A percentile compares a stretch with the other conserved stretches of the same genome.
Conservation (phyloP, 2,888 invertebrate genomes). For the Nomada goodeniana region DNA sequence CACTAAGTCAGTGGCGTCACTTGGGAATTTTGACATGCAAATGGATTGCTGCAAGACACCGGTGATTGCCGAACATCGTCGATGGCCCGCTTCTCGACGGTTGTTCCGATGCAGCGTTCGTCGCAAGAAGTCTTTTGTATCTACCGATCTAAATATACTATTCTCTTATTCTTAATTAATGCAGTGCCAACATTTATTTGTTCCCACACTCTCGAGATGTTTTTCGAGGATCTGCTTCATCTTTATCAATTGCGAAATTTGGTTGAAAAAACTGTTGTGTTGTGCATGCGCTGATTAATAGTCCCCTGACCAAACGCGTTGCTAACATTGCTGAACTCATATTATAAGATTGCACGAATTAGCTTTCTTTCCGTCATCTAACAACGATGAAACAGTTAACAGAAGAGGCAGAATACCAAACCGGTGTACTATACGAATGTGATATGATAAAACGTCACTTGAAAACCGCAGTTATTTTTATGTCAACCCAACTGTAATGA, state of each 20-base stretch:
- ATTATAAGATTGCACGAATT: slow-evolving; percentile 6
- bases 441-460: not conserved
- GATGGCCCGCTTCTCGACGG: too few species aligned
- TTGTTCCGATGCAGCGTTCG: too few species aligned
- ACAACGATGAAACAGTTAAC: not conserved
- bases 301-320: slow-evolving; percentile 15
- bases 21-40: too few species aligned
- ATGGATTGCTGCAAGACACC: too few species aligned
- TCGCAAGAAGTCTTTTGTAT: too few species aligned
- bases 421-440: not conserved
- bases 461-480: not conserved
- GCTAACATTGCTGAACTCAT: slow-evolving; percentile 18
- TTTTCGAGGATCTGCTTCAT: not conserved
- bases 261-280: slow-evolving; percentile 12
- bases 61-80: too few species aligned
- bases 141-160: too few species aligned
- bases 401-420: not conserved
- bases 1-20: too few species aligned
- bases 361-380: not conserved
- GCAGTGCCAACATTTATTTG: too few species aligned
- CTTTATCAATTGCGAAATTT: slow-evolving; percentile 21
- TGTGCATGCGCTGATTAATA: slow-evolving; percentile 10
- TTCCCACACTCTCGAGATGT: slow-evolving; percentile 1
- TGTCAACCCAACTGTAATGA: not conserved
- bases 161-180: too few species aligned